Evolutionary conservation across 2,888 invertebrate species (phyloP).

Genomic region (Agrotis segetum): DNA sequence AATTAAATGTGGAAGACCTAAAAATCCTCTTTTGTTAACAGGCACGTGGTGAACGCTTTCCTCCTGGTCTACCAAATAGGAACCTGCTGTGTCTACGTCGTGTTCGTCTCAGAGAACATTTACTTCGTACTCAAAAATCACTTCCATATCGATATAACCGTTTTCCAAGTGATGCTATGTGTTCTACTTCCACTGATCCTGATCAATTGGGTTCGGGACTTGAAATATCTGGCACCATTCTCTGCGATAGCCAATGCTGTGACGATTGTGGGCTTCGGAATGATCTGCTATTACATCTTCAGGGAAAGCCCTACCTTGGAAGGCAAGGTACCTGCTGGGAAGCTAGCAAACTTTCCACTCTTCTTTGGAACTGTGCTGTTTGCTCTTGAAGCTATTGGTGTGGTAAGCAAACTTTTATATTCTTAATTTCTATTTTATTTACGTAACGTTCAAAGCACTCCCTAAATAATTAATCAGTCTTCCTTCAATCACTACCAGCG

Average conservation of each 20-base stretch:
- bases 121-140: slow-evolving; percentile 92
- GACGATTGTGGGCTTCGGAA: slow-evolving; percentile 95
- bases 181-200: slow-evolving; percentile 94
- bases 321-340: slow-evolving; percentile 92
- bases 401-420: slow-evolving; percentile 91
- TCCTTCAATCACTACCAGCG: too few species aligned
- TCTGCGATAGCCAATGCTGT: slow-evolving; percentile 97
- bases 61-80: slow-evolving; percentile 97
- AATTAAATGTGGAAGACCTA: neutral
- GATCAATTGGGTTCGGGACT: slow-evolving; percentile 95
- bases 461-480: too few species aligned
- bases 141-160: slow-evolving; percentile 86
- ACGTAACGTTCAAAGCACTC: neutral
- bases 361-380: slow-evolving; percentile 99
- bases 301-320: slow-evolving; percentile 92
- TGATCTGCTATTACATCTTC: slow-evolving; percentile 96
- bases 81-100: slow-evolving; percentile 98
- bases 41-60: slow-evolving; percentile 94
- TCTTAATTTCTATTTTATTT: neutral
- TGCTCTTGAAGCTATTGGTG: slow-evolving; percentile 98
- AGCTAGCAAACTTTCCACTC: slow-evolving; percentile 94
- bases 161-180: slow-evolving; percentile 93
- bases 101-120: slow-evolving; percentile 97
- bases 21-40: slow-evolving; percentile 76
- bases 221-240: slow-evolving; percentile 97